A percentile compares a stretch with the other conserved stretches of the same genome.
These are phyloP conservation scores for Neoaliturus tenellus DNA, from an alignment of 2,888 invertebrate species.

Conservation along the genomic window DNA sequence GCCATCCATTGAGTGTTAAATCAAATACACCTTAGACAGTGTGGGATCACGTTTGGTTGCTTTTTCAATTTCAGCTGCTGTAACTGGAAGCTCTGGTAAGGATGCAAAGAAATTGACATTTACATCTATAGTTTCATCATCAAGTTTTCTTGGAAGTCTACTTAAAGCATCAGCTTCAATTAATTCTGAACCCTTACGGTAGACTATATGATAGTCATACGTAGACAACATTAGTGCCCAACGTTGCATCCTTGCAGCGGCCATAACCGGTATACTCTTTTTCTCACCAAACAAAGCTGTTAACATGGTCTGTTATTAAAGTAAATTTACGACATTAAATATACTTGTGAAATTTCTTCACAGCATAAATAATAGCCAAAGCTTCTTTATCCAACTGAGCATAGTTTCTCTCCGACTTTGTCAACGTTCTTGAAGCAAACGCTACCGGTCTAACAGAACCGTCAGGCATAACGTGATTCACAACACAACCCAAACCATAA, in stretches of 20 bases:
- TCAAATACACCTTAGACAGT: conserved; percentile 15
- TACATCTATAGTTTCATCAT: neutral
- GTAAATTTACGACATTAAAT: conserved; percentile 72
- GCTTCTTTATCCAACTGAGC: conserved; percentile 70
- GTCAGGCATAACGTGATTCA: neutral
- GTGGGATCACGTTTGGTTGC: neutral
- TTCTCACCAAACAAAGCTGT: conserved; percentile 67
- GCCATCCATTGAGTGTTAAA: conserved; percentile 30
- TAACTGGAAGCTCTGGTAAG: conserved; percentile 6
- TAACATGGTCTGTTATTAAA: conserved; percentile 69
- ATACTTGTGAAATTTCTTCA: conserved; percentile 70
- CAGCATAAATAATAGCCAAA: conserved; percentile 71
- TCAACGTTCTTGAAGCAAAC: conserved; percentile 64
- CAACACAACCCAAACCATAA: neutral
- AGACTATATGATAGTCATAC: conserved; percentile 41
- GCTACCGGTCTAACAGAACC: neutral
- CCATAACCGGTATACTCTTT: conserved; percentile 34
- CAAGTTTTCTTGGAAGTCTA: conserved; percentile 12
- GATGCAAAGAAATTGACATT: neutral
- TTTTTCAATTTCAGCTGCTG: neutral
- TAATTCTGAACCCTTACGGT: conserved; percentile 28
- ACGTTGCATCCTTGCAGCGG: conserved; percentile 43
- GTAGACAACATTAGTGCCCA: conserved; percentile 51
- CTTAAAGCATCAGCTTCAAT: conserved; percentile 39
- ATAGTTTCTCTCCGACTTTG: conserved; percentile 68